A percentile compares a stretch with the other conserved stretches of the same genome.
Conservation (phyloP, 2,797 vertebrate genomes). For the Pseudocheirus occidentalis region DNA sequence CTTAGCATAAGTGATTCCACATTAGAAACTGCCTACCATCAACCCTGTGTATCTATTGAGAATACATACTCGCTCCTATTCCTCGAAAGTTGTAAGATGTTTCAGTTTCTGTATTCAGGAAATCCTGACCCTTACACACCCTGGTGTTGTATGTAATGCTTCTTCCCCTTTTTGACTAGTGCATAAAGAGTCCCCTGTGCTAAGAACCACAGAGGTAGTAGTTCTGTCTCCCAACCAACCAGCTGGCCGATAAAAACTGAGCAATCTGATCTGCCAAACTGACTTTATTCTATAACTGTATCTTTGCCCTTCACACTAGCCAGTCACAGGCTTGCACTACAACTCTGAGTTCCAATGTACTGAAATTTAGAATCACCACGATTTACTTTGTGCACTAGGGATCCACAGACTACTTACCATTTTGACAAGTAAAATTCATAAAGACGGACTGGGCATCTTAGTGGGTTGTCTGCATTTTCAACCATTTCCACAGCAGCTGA, state of each 20-base stretch:
- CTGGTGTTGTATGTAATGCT: neutral
- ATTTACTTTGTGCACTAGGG: neutral
- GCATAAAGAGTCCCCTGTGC: neutral
- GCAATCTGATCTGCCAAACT: neutral
- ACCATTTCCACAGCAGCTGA: conserved; percentile 93
- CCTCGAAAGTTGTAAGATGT: neutral
- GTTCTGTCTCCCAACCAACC: neutral
- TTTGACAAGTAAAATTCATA: conserved; percentile 99
- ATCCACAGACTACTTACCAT: conserved; percentile 87
- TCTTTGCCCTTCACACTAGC: neutral
- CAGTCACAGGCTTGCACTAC: neutral
- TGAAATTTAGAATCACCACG: conserved; percentile 1
- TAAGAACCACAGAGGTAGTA: neutral
- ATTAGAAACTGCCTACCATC: neutral
- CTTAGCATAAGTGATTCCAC: neutral
- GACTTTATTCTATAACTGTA: neutral
- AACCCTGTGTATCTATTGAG: neutral
- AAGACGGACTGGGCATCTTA: conserved; percentile 96
- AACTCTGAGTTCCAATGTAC: conserved; percentile 22
- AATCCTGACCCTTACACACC: neutral
- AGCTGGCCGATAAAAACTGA: neutral
- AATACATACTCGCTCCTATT: neutral
- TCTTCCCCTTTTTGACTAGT: neutral
- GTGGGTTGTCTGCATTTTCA: conserved; percentile 95
- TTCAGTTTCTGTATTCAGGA: neutral